Conservation (phyloP, 2,797 vertebrate species). For the Austrolebias charrua region DNA sequence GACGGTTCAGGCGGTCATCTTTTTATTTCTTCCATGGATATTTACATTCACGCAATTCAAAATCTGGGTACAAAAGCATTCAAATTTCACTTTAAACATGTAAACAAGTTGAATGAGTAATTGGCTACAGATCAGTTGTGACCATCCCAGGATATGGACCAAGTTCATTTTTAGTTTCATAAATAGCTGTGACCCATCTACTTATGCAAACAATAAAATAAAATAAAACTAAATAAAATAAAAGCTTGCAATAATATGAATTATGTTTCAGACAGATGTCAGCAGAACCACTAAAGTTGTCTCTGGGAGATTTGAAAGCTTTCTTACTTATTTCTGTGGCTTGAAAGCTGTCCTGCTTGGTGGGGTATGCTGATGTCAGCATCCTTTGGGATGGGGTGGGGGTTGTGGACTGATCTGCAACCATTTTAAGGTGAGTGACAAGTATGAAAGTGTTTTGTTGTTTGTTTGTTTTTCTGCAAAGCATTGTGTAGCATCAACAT, state of each 20-base stretch:
- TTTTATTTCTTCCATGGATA: too few relatives aligned
- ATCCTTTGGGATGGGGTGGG: background rate
- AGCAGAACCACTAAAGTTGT: background rate
- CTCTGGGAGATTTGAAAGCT: background rate
- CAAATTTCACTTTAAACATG: too few relatives aligned
- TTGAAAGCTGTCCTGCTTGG: background rate
- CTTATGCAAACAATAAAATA: background rate
- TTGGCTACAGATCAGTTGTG: background rate
- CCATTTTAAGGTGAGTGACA: conserved; percentile 1
- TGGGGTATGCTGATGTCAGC: background rate
- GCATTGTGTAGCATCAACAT: background rate
- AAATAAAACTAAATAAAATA: too few relatives aligned
- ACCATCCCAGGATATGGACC: background rate
- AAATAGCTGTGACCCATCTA: background rate
- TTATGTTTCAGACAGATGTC: background rate
- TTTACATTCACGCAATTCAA: too few relatives aligned
- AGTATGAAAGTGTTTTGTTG: background rate
- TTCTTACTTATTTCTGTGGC: conserved; percentile 4
- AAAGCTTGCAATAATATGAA: too few relatives aligned
- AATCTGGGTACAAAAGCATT: too few relatives aligned
- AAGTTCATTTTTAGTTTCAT: background rate
- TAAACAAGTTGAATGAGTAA: background rate
- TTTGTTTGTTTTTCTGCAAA: background rate
- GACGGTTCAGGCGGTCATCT: too few relatives aligned
- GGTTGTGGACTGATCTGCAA: background rate